Evolutionary conservation across 2,113 vertebrate species (phyloP), one percentile per base, ranked within the genome.

Genomic region (Cebidichthys violaceus): DNA sequence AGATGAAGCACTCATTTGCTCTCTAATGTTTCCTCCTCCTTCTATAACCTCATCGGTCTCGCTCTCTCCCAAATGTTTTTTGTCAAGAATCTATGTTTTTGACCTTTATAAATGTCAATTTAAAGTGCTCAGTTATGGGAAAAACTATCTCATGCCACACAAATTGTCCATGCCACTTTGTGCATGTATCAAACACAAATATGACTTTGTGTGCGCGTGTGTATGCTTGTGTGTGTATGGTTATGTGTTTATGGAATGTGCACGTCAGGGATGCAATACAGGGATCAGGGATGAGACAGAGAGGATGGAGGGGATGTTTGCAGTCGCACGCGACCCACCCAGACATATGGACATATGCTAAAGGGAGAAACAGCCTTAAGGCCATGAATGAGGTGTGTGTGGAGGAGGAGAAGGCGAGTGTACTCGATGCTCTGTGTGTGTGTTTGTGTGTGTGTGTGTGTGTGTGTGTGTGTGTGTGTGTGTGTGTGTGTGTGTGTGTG

Each of bases 331-430:
- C 66, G 18, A 89, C 85, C 72, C 75, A 66, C 66, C 55, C 85
- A 92, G 86, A 90, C 90, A 91, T 89, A 71, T 88, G 86, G 81
- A 87, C 79, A 81, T 85, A 81, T 87, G 86, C 69, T 92, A 33
- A 54, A 66, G 78, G 76, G 80, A 65, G 82, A 88, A 79, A 81
- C 79, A 71, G 77, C 84, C 81, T 77, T 64, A 24, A 84, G 87
- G 84, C 87, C 60, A 66, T 86, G 79, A 66, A 84, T 83, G 75
- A 75, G 73, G 77, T 84, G 70, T 78, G 45, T 89, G 85, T 77
- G 61, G 24, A 73, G 65, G 71, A 17, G 61, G 22, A 76, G 68
- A 69, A 17, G 17, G 35, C 20, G 50, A 37, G 67, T 60, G 73
- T 47, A 57, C 61, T 74, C 15, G 66, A 72, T 81, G 65, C 68